A percentile compares a stretch with the other conserved stretches of the same genome.
Conservation (phyloP, 2,797 vertebrate genomes). For the Enteromius anoplus region DNA sequence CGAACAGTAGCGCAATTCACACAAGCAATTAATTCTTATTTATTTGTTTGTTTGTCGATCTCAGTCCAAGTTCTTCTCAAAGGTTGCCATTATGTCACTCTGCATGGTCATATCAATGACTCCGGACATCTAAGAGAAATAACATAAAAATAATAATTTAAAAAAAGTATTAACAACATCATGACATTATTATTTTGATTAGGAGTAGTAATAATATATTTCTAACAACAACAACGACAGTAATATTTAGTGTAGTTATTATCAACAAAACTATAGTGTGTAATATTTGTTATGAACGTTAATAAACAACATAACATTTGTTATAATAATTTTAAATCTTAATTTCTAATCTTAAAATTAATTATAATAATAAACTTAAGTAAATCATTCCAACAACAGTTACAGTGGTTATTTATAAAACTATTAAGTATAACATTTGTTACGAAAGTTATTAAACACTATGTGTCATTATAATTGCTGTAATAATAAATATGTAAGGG, state of each 20-base stretch:
- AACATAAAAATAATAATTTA: background rate
- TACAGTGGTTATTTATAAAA: background rate
- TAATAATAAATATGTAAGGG: too few species aligned
- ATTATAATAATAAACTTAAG: background rate
- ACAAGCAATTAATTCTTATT: slow-evolving; percentile 26
- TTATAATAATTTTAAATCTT: background rate
- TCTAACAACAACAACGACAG: background rate
- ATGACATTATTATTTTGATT: background rate
- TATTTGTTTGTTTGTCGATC: slow-evolving; percentile 27
- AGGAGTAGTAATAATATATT: background rate
- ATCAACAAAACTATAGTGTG: background rate
- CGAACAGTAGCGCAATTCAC: slow-evolving; percentile 34
- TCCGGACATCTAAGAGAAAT: slow-evolving; percentile 78
- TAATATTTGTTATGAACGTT: background rate
- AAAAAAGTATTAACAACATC: background rate
- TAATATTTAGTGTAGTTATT: background rate
- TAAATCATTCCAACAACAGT: background rate
- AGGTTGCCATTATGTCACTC: slow-evolving; percentile 89
- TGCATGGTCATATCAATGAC: slow-evolving; percentile 88
- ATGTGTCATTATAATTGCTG: background rate
- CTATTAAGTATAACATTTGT: background rate
- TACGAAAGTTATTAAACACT: background rate
- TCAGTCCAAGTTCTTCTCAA: slow-evolving; percentile 87
- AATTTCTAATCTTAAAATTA: too few species aligned
- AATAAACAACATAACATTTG: background rate